These are phyloP conservation scores for Trematomus loennbergii DNA, from an alignment of 2,113 vertebrate species.

Conservation along the genomic window DNA sequence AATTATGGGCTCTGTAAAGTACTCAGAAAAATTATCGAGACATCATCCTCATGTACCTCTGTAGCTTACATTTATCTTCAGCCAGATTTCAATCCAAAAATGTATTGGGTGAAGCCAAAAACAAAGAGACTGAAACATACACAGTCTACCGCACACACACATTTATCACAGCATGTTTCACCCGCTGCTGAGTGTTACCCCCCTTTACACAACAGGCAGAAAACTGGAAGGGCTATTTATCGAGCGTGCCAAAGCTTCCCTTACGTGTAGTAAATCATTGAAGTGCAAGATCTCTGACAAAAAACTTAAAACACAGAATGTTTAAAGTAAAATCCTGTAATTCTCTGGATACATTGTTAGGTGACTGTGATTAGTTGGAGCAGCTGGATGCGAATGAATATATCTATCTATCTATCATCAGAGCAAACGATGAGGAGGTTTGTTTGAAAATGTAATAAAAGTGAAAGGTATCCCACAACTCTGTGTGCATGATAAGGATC, in stretches of 20 bases:
- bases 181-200: slow-evolving; percentile 56
- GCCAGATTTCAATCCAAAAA: slow-evolving; percentile 69
- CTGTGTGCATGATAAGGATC: too few relatives aligned
- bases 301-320: not conserved
- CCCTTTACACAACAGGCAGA: slow-evolving; percentile 45
- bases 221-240: slow-evolving; percentile 32
- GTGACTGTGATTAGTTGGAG: not conserved
- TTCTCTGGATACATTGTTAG: not conserved
- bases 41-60: slow-evolving; percentile 27
- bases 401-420: not conserved
- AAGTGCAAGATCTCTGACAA: slow-evolving; percentile 6
- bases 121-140: slow-evolving; percentile 39
- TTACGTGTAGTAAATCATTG: slow-evolving; percentile 24
- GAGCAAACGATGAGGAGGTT: not conserved
- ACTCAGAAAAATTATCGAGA: not conserved
- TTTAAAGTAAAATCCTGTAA: not conserved
- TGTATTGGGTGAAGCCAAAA: slow-evolving; percentile 31
- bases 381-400: too few relatives aligned
- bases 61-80: slow-evolving; percentile 67
- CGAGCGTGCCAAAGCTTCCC: slow-evolving; percentile 34
- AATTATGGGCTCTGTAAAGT: not conserved
- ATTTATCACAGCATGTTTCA: slow-evolving; percentile 51
- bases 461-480: too few relatives aligned
- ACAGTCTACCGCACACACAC: slow-evolving; percentile 28
- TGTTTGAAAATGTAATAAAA: not conserved